Percentiles rank a stretch among this genome's conserved stretches.
phyloP scores from a whole-genome alignment of 2,888 invertebrate genomes.

The Molorchus minor region DNA sequence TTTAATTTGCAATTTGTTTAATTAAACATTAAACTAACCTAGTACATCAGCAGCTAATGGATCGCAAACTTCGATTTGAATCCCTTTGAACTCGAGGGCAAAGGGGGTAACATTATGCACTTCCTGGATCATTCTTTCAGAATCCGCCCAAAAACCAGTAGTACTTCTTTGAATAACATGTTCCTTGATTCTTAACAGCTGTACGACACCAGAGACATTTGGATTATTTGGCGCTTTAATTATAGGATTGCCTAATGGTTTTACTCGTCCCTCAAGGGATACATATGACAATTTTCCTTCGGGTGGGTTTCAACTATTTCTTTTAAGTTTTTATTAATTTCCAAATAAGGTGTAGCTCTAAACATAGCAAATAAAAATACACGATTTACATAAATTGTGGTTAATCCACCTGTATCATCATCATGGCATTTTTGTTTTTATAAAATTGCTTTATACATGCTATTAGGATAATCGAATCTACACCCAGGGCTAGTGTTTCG shows the following conservation, averaged over 20 bases:
- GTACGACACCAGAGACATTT: conserved; percentile 79
- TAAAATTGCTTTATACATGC: conserved; percentile 79
- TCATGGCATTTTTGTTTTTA: conserved; percentile 76
- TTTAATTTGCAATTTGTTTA: not conserved
- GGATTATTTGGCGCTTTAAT: conserved; percentile 78
- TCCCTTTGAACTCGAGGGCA: conserved; percentile 70
- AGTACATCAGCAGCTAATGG: conserved; percentile 76
- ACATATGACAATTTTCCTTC: conserved; percentile 77
- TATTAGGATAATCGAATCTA: conserved; percentile 78
- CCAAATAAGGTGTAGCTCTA: conserved; percentile 75
- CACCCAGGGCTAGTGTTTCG: conserved; percentile 77
- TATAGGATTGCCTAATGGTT: conserved; percentile 79
- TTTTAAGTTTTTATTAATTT: conserved; percentile 72
- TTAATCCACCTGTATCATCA: conserved; percentile 72
- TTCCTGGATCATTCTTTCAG: conserved; percentile 80
- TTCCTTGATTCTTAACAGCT: conserved; percentile 82
- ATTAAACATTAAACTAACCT: conserved; percentile 57
- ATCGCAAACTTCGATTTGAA: conserved; percentile 78
- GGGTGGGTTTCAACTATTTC: conserved; percentile 70
- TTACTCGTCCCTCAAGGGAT: conserved; percentile 78
- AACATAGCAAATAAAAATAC: conserved; percentile 60
- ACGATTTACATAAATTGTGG: not conserved
- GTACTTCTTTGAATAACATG: conserved; percentile 84
- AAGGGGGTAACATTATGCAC: conserved; percentile 85
- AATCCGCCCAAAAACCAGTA: conserved; percentile 88